Evolutionary conservation across 1,140 invertebrate species (phyloP), one percentile per base, ranked within the genome.

Genomic region (Leptinotarsa lineolata): DNA sequence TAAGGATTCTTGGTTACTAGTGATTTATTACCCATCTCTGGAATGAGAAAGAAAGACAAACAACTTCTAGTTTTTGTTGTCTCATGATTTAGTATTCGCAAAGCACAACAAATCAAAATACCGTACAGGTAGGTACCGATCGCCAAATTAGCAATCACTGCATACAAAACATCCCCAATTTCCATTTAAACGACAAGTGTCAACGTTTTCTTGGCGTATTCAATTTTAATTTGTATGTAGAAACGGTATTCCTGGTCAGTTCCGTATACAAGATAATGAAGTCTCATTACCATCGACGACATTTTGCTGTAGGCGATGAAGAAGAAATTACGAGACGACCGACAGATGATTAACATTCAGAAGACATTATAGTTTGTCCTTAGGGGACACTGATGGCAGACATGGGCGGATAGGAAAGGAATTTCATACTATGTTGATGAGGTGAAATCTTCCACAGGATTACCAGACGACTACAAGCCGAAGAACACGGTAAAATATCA

Each of bases 221-320:
- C 65, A 67, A 67, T 67, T 67, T 67, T 45, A 67, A 67, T 67
- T 67, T 67, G 65, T 67, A 67, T 67, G 65, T 67, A 67, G 65
- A 30, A 67, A 44, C 39, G 65, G 65, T 67, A 67, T 20, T 67
- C 65, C 15, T 46, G 65, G 65, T 67, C 65, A 67, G 65, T 67
- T 67, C 65, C 44, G 24, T 46, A 67, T 46, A 67, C 65, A 67
- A 46, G 15, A 67, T 67, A 67, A 67, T 67, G 65, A 44, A 44
- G 24, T 5, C 65, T 67, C 65, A 67, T 67, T 67, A 67, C 65
- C 39, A 67, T 67, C 65, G 15, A 68, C 67, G 67, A 68, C 67
- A 68, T 54, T 68, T 68, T 20, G 46, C 30, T 21, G 44, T n/a
- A 54, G 65, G 65, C 24, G 39, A 67, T 20, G 24, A 11, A 67